Base-by-base conservation (phyloP, 2,888 invertebrate species). In the Eustalomyia histrio region DNA sequence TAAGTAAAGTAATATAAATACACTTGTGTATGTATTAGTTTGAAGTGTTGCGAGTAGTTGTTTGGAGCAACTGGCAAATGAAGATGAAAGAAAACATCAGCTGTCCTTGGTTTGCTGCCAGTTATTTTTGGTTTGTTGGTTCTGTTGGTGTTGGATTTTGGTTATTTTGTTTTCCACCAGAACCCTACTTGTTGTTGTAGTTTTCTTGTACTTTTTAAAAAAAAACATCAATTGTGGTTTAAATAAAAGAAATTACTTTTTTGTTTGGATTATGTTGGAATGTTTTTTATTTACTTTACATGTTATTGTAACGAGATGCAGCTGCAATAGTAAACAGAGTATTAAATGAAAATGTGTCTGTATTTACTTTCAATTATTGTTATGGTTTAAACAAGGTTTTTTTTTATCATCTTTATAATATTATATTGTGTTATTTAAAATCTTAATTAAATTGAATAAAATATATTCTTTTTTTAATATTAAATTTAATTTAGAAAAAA, bases 11-110 rank as follows among this genome's bases (percentile, higher is more conserved):
- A 39, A 18, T 50, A 47, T 39, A 39, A 39, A 39, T 12, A 1
- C 3, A 35, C n/a, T n/a, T 35, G 8, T 35, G 9, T 39, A 29
- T 29, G 29, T 29, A 6, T 29, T 29, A 7, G 29, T 29, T 29
- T 29, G 35, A 47, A 39, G 9, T 43, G 21, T 61, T 33, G 17
- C 10, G 7, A 8, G 17, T 12, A 60, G 14, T 58, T 39, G 7
- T 29, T 35, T 18, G 2, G 4, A 35, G 8, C 43, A 39, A 24
- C 61, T 43, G 10, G 21, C 16, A 63, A 43, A 72, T 55, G 16
- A 63, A 63, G 63, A 63, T 57, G 47, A 72, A 53, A 61, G 21
- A 43, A 21, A 63, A 47, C 55, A 72, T 60, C 53, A 52, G 53
- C 53, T 61, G 53, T 35, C 17, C 29, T 52, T 52, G 33, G 60